These are phyloP conservation scores for Neria commutata DNA, from an alignment of 2,888 invertebrate species.

Conservation along the genomic window DNA sequence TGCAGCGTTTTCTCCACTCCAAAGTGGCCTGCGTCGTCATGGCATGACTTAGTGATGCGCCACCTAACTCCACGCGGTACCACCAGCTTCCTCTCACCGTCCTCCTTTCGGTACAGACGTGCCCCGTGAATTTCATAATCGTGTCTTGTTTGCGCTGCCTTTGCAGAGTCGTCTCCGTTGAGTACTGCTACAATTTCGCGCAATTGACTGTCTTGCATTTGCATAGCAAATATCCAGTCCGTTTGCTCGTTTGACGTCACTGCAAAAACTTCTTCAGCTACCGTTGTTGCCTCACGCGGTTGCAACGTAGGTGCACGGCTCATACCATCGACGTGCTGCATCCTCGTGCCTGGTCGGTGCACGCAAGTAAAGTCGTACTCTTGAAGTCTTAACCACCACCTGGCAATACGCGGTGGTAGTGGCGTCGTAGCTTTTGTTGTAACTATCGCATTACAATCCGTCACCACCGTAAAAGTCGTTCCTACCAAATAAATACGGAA, in stretches of 20 bases:
- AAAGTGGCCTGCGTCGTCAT: constrained; percentile 38
- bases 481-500: constrained; percentile 53
- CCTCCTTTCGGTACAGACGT: background rate
- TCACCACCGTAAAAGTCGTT: constrained; percentile 40
- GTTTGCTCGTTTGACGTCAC: background rate
- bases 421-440: constrained; percentile 41
- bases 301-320: background rate
- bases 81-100: background rate
- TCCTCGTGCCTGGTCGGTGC: constrained; percentile 34
- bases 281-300: background rate
- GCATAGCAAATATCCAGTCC: background rate
- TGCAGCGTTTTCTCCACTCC: constrained; percentile 32
- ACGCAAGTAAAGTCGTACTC: constrained; percentile 31
- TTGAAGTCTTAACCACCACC: constrained; percentile 38
- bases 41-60: constrained; percentile 32
- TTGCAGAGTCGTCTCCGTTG: background rate
- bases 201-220: background rate
- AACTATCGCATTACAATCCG: constrained; percentile 47
- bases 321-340: constrained; percentile 48
- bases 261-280: background rate
- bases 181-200: background rate
- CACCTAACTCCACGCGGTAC: background rate
- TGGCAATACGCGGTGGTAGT: constrained; percentile 39
- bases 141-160: background rate
- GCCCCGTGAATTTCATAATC: background rate